A percentile compares a stretch with the other conserved stretches of the same genome.
Conservation (phyloP, 2,797 vertebrate species). For the Argentina silus region DNA sequence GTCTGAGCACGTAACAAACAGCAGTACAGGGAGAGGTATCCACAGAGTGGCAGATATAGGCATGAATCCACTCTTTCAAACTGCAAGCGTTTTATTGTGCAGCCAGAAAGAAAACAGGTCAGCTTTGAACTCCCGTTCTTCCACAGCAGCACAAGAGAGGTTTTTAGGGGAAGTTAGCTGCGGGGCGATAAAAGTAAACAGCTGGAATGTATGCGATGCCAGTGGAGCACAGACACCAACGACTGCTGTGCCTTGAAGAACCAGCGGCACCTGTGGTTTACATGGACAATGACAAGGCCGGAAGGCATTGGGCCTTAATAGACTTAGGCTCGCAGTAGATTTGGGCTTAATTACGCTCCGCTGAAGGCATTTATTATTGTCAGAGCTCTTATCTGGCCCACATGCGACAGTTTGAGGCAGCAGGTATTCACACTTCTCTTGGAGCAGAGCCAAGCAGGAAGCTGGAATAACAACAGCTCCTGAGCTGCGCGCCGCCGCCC, state of each 20-base stretch:
- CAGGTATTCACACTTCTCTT: slow-evolving; percentile 48
- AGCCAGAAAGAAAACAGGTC: slow-evolving; percentile 54
- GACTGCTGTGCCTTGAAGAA: not conserved
- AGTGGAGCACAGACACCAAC: slow-evolving; percentile 7
- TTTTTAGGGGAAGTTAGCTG: slow-evolving; percentile 27
- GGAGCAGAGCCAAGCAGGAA: slow-evolving; percentile 57
- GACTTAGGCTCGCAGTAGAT: slow-evolving; percentile 42
- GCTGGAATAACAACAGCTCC: slow-evolving; percentile 53
- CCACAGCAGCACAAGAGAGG: slow-evolving; percentile 16
- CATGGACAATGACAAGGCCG: slow-evolving; percentile 31
- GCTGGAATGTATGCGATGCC: slow-evolving; percentile 41
- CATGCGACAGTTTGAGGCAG: slow-evolving; percentile 31
- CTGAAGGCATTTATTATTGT: slow-evolving; percentile 22
- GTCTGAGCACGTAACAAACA: slow-evolving; percentile 15
- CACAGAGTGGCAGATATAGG: slow-evolving; percentile 42
- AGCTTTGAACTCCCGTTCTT: slow-evolving; percentile 41
- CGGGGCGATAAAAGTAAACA: slow-evolving; percentile 30
- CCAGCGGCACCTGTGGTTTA: slow-evolving; percentile 19
- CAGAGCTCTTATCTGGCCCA: slow-evolving; percentile 38
- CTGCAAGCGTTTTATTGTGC: slow-evolving; percentile 48
- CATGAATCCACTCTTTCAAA: slow-evolving; percentile 50
- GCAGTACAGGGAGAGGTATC: slow-evolving; percentile 16
- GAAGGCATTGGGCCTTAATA: slow-evolving; percentile 46
- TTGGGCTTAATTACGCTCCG: slow-evolving; percentile 25
- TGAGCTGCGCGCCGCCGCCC: slow-evolving; percentile 30